Conservation (phyloP, 2,113 vertebrate species). For the Oxyura jamaicensis region DNA sequence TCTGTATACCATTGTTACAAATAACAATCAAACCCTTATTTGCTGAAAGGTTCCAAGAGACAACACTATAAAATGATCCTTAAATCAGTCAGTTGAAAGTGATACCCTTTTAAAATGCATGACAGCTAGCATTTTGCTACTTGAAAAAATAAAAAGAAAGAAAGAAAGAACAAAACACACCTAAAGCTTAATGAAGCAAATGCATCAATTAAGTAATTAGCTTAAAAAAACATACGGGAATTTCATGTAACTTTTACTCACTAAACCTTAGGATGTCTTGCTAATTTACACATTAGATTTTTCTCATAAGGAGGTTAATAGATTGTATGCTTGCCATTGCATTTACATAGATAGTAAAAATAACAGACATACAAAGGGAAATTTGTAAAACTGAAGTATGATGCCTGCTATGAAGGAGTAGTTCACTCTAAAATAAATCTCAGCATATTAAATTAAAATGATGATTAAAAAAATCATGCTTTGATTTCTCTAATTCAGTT, state of each 20-base stretch:
- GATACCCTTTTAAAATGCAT: background rate
- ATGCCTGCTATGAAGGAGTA: background rate
- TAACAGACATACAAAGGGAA: background rate
- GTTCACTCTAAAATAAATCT: conserved; percentile 6
- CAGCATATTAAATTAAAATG: background rate
- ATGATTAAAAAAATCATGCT: background rate
- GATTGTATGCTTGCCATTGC: background rate
- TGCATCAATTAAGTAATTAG: conserved; percentile 48
- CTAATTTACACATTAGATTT: conserved; percentile 29
- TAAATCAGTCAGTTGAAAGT: background rate
- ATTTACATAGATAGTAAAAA: background rate
- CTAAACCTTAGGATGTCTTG: conserved; percentile 1
- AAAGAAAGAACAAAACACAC: background rate
- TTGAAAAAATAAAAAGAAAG: background rate
- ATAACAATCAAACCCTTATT: background rate
- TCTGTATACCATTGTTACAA: background rate
- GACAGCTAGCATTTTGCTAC: background rate
- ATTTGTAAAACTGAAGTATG: background rate
- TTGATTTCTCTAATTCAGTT: background rate
- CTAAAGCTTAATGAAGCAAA: conserved; percentile 47
- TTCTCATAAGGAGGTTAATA: conserved; percentile 4
- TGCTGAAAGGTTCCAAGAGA: background rate
- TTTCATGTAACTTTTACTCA: conserved; percentile 44
- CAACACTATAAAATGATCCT: background rate
- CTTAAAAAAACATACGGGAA: conserved; percentile 48